Evolutionary conservation across 2,113 vertebrate species (phyloP).

Genomic region (Phylloscopus trochilus): DNA sequence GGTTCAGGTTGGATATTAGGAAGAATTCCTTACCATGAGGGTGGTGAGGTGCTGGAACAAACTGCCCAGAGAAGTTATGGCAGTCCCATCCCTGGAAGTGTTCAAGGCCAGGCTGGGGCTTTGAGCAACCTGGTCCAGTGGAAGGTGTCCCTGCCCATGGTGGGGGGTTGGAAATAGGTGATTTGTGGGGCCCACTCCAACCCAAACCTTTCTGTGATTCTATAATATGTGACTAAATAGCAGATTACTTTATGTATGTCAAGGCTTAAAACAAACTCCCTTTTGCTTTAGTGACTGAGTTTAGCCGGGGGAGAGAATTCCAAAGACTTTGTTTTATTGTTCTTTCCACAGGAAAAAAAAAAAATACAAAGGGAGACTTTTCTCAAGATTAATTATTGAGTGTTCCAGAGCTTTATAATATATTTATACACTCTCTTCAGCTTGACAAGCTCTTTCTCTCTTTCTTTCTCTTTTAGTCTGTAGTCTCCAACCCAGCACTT

Average conservation of each 20-base stretch:
- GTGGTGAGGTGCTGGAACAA: background rate
- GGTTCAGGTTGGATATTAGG: background rate
- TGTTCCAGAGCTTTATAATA: conserved; percentile 25
- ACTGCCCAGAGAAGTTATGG: background rate
- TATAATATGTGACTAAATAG: background rate
- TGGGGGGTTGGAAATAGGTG: background rate
- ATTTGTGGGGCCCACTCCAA: background rate
- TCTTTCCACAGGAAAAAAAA: background rate
- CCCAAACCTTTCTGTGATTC: background rate
- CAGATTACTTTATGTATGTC: background rate
- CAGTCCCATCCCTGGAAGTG: no score
- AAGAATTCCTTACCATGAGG: background rate
- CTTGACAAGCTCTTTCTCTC: background rate
- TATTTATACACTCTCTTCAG: conserved; percentile 38
- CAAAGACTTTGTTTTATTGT: background rate
- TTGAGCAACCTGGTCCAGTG: background rate
- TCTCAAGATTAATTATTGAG: conserved; percentile 50
- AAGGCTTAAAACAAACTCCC: background rate
- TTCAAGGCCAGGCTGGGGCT: background rate
- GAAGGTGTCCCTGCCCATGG: background rate
- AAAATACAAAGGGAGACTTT: background rate
- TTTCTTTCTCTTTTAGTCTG: background rate
- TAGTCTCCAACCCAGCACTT: background rate
- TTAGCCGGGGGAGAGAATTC: background rate
- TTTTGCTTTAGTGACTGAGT: background rate